Evolutionary conservation across 92 coral and sea anemone species (phyloP), one percentile per base, ranked within the genome.

Genomic region (Heliopora coerulea): DNA sequence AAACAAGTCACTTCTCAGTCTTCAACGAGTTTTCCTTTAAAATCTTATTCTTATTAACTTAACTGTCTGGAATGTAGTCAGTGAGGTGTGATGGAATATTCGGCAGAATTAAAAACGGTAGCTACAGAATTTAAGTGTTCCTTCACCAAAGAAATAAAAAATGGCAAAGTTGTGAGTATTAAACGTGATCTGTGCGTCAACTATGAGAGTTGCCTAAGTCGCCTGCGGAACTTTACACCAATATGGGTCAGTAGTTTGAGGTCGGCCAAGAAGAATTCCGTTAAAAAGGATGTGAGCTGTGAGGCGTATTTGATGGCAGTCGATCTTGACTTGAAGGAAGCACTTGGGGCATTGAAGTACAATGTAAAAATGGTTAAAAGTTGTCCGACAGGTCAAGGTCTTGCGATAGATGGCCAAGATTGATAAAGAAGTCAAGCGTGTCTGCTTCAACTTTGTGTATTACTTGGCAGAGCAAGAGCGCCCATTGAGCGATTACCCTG

Each of bases 401-500:
- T 59, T 8, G 20, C 66, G 39, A n/a, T 13, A 20, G 20, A 59
- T 59, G 66, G 35, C 66, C 0, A 35, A 59, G 6, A 17, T 8
- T 10, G 66, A 59, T 59, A 59, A 59, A 26, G 35, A 59, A 59
- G n/a, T 18, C 8, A 10, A 21, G 35, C 35, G 66, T 0, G 66
- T 59, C 10, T 59, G 74, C 41, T 67, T 67, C 58, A 67, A 67
- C 30, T 9, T 59, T 41, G 74, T 30, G 26, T 67, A 67, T 46
- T 67, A 67, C 33, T 28, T 67, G 33, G 57, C 27, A 30, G 41
- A 67, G 31, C 74, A 18, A 67, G 56, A 67, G 35, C 28, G 57
- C 14, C 74, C 74, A 15, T 67, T 37, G 26, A 67, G 59, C 27
- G 59, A 67, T 24, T 67, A 39, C 26, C 56, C 74, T 3, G 19